Percentiles rank a stretch among this genome's conserved stretches.
Conservation (phyloP, 2,888 invertebrate species). For the Ophioninae sp. region DNA sequence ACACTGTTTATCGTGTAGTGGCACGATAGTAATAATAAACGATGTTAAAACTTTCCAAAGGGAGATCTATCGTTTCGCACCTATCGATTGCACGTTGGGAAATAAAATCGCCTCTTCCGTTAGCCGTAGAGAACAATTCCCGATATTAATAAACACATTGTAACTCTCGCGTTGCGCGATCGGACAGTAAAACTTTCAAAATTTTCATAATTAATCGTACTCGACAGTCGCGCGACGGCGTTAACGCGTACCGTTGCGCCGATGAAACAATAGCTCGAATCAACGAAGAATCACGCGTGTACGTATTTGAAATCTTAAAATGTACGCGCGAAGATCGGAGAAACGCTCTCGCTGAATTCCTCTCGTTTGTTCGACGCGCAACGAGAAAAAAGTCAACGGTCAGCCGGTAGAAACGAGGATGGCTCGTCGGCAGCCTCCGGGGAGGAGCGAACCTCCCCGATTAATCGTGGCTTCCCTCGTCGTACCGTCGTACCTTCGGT, state of each 20-base stretch:
- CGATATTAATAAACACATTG: slow-evolving; percentile 32
- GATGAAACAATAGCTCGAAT: slow-evolving; percentile 32
- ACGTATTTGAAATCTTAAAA: slow-evolving; percentile 41
- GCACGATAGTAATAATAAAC: slow-evolving; percentile 54
- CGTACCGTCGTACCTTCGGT: not conserved
- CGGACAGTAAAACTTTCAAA: slow-evolving; percentile 21
- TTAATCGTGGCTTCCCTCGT: not conserved
- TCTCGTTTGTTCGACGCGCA: not conserved
- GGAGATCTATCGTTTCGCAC: slow-evolving; percentile 51
- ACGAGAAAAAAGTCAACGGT: not conserved
- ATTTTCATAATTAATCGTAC: slow-evolving; percentile 27
- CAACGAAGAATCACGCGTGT: slow-evolving; percentile 54
- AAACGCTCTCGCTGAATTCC: slow-evolving; percentile 22
- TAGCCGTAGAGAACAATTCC: slow-evolving; percentile 21
- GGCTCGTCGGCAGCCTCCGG: not conserved
- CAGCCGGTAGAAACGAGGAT: not conserved
- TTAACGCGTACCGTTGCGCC: not conserved
- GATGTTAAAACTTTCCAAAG: slow-evolving; percentile 40
- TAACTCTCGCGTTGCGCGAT: slow-evolving; percentile 28
- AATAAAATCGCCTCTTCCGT: slow-evolving; percentile 8
- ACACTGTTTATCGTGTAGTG: slow-evolving; percentile 63
- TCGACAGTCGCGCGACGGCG: not conserved
- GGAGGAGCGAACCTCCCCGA: too few species aligned
- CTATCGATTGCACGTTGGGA: slow-evolving; percentile 52
- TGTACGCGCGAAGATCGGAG: slow-evolving; percentile 40